phyloP scores from a whole-genome alignment of 2,888 invertebrate species.

The Chaitophorus viminalis region DNA sequence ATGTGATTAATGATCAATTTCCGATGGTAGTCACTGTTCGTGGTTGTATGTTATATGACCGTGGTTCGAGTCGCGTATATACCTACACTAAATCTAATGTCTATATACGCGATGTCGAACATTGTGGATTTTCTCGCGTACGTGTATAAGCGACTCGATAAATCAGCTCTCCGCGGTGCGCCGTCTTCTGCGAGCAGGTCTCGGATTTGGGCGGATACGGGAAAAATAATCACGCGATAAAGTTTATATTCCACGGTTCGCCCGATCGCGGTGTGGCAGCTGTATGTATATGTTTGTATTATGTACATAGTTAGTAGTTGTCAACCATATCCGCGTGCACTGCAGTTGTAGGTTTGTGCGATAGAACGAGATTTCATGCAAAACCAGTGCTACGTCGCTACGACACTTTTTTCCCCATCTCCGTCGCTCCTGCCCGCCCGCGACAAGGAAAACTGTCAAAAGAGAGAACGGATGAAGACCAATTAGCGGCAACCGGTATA shows the following conservation, averaged over 20 bases:
- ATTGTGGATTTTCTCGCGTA: background rate
- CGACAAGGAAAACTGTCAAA: constrained; percentile 27
- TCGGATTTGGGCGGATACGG: background rate
- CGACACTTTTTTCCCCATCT: background rate
- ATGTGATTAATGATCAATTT: no score
- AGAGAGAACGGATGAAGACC: constrained; percentile 33
- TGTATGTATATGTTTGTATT: background rate
- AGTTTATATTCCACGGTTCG: background rate
- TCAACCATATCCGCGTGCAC: constrained; percentile 8
- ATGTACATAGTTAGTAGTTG: background rate
- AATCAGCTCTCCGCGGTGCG: background rate
- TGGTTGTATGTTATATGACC: background rate
- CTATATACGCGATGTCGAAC: background rate
- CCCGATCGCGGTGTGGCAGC: background rate
- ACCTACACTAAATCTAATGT: background rate
- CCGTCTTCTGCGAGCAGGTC: background rate
- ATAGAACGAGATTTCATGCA: constrained; percentile 17
- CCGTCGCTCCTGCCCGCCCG: background rate
- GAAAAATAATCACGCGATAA: constrained; percentile 25
- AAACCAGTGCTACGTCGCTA: background rate
- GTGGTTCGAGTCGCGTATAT: background rate
- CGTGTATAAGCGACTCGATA: background rate
- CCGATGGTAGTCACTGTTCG: no score
- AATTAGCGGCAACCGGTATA: constrained; percentile 14
- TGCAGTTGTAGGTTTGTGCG: background rate